Conservation (phyloP, 2,888 invertebrate species). For the Hedychridium roseum region DNA sequence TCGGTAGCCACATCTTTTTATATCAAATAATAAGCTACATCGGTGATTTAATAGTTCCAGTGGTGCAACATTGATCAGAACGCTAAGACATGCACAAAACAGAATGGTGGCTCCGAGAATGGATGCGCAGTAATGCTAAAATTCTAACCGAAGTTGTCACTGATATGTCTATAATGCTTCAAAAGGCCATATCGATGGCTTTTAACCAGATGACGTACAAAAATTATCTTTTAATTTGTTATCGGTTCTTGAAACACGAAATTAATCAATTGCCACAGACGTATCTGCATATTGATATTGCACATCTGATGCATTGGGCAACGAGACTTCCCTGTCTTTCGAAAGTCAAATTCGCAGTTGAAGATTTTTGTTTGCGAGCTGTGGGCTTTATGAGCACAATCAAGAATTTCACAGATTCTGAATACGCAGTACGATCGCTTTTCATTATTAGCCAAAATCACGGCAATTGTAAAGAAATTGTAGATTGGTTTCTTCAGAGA, state of each 20-base stretch:
- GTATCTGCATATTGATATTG: conserved; percentile 17
- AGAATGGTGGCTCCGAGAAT: conserved; percentile 12
- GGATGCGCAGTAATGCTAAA: conserved; percentile 8
- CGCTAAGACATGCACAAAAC: conserved; percentile 12
- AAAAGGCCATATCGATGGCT: conserved; percentile 15
- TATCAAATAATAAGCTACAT: conserved; percentile 13
- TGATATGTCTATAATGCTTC: conserved; percentile 18
- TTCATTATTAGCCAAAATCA: conserved; percentile 15
- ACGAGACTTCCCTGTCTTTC: too few relatives aligned
- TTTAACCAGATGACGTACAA: too few relatives aligned
- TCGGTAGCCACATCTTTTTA: conserved; percentile 15
- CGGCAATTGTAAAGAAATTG: conserved; percentile 4
- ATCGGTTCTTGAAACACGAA: too few relatives aligned
- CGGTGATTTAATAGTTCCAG: too few relatives aligned
- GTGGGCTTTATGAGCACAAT: conserved; percentile 18
- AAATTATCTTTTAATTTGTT: too few relatives aligned
- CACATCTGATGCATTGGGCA: too few relatives aligned
- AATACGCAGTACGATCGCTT: conserved; percentile 8
- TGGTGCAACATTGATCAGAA: conserved; percentile 15
- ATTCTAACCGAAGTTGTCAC: conserved; percentile 15
- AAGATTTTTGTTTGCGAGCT: conserved; percentile 17
- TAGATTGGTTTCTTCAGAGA: conserved; percentile 15
- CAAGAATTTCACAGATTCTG: conserved; percentile 10
- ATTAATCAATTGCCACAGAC: conserved; percentile 5
- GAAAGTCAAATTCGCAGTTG: conserved; percentile 14